phyloP scores from a whole-genome alignment of 1,140 invertebrate species.

The Aphaenogaster floridana region DNA sequence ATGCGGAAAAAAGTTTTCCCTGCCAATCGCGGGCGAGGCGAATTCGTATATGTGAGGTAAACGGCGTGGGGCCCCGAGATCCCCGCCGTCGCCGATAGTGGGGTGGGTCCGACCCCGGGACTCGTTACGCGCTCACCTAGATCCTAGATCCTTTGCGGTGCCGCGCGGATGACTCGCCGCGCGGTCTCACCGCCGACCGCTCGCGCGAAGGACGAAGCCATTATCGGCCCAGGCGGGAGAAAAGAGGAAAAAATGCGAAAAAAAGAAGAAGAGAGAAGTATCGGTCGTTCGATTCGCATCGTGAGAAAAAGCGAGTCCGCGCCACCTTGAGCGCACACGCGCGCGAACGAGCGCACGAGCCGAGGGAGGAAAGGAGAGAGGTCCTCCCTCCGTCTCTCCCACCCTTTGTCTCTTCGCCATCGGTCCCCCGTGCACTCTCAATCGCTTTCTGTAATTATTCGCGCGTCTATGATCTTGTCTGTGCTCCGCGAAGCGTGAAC shows the following conservation, averaged over 20 bases:
- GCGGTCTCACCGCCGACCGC: slow-evolving; percentile 59
- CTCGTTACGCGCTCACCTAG: slow-evolving; percentile 66
- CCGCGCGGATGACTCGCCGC: slow-evolving; percentile 68
- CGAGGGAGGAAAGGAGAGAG: slow-evolving; percentile 19
- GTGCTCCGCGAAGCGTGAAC: slow-evolving; percentile 81
- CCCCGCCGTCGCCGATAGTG: neutral
- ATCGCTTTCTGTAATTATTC: slow-evolving; percentile 66
- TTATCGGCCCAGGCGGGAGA: slow-evolving; percentile 72
- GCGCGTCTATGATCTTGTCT: slow-evolving; percentile 67
- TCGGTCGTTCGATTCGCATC: slow-evolving; percentile 74
- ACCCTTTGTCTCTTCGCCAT: slow-evolving; percentile 13
- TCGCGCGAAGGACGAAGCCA: slow-evolving; percentile 79
- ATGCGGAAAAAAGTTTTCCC: slow-evolving; percentile 73
- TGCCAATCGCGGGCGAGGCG: slow-evolving; percentile 38
- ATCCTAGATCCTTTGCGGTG: slow-evolving; percentile 57
- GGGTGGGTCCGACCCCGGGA: slow-evolving; percentile 22
- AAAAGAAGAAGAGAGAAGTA: slow-evolving; percentile 76
- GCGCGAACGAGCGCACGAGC: slow-evolving; percentile 6
- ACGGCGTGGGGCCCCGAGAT: neutral
- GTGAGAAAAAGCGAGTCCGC: slow-evolving; percentile 79
- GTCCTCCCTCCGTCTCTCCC: neutral
- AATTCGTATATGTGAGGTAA: slow-evolving; percentile 39
- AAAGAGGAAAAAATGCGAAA: slow-evolving; percentile 74
- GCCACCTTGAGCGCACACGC: slow-evolving; percentile 48
- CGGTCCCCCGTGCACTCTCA: slow-evolving; percentile 13